A percentile compares a stretch with the other conserved stretches of the same genome.
phyloP scores from a whole-genome alignment of 2,888 invertebrate genomes.

The Norana najaformis region DNA sequence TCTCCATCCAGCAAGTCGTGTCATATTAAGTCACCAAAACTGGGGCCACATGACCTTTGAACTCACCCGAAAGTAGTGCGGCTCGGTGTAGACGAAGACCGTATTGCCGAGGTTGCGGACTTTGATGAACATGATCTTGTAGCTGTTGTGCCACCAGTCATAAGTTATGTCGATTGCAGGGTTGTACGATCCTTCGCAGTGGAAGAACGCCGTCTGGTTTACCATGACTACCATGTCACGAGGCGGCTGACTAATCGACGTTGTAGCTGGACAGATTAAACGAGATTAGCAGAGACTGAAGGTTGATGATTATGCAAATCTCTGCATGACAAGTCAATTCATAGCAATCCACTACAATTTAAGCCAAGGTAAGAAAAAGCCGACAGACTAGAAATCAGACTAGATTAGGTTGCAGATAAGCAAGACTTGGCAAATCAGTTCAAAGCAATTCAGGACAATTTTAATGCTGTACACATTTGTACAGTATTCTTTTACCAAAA shows the following conservation, averaged over 20 bases:
- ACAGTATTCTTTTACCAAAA: too few relatives aligned
- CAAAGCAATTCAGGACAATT: too few relatives aligned
- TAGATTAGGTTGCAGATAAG: too few relatives aligned
- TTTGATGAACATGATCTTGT: slow-evolving; percentile 46
- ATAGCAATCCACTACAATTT: too few relatives aligned
- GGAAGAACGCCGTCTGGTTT: slow-evolving; percentile 53
- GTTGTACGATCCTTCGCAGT: slow-evolving; percentile 52
- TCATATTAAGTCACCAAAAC: neutral
- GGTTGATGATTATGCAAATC: neutral
- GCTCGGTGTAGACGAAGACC: slow-evolving; percentile 43
- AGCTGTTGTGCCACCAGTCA: slow-evolving; percentile 53
- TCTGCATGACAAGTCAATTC: neutral
- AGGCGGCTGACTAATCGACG: slow-evolving; percentile 46
- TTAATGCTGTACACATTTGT: too few relatives aligned
- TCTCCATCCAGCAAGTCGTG: too few relatives aligned
- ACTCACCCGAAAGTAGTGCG: slow-evolving; percentile 48
- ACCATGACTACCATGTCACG: slow-evolving; percentile 46
- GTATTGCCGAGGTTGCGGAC: slow-evolving; percentile 40
- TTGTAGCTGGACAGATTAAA: slow-evolving; percentile 37
- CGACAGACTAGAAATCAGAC: too few relatives aligned
- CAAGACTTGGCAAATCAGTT: too few relatives aligned
- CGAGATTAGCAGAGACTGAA: neutral
- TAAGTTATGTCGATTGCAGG: slow-evolving; percentile 50
- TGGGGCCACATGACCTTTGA: neutral
- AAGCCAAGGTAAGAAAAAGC: too few relatives aligned